A percentile compares a stretch with the other conserved stretches of the same genome.
Conservation (phyloP, 2,113 vertebrate species). For the crab-eating macaque (Macaca fascicularis) region T2T-MFA8v1.1 NC_088377.1:22654001-22654500, state of each 20-base stretch:
- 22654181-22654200: neutral
- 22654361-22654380: too few species aligned
- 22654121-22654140: neutral
- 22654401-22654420: rapidly evolving
- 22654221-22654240: neutral
- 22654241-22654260: neutral
- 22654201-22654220: neutral
- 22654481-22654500: too few species aligned
- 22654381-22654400: too few species aligned
- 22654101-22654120: neutral
- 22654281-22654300: neutral
- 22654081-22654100: neutral
- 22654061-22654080: neutral
- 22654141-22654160: neutral
- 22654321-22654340: neutral
- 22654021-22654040: neutral
- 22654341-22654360: neutral
- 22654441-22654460: too few species aligned
- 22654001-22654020: neutral
- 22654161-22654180: neutral
- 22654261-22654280: neutral
- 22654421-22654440: too few species aligned
- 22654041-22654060: neutral
- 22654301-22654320: neutral
- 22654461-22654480: too few species aligned